phyloP scores from a whole-genome alignment of 2,888 invertebrate species.

The Heliconius charithonia region DNA sequence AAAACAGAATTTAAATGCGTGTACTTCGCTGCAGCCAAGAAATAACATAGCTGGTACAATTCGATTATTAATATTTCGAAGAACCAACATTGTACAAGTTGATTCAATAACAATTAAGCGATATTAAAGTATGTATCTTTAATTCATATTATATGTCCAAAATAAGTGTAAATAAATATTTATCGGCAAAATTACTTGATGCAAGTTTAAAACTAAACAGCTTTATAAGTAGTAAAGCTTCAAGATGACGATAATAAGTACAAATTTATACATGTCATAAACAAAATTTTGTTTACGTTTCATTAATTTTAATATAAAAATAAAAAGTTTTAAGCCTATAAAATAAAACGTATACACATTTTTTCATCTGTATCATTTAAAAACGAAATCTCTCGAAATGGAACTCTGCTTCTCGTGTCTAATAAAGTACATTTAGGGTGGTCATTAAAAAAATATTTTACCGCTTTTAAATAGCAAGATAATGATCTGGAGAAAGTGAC shows the following conservation, averaged over 20 bases:
- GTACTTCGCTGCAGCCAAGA: conserved; percentile 63
- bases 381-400: conserved; percentile 56
- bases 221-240: too few species aligned
- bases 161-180: neutral
- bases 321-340: conserved; percentile 66
- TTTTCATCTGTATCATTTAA: conserved; percentile 72
- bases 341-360: conserved; percentile 73
- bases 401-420: conserved; percentile 63
- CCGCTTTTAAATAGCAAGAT: conserved; percentile 81
- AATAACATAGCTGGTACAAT: conserved; percentile 54
- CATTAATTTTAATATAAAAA: conserved; percentile 77
- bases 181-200: neutral
- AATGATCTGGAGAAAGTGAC: conserved; percentile 80
- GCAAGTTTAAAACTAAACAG: neutral
- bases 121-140: too few species aligned
- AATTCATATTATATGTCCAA: neutral
- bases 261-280: conserved; percentile 65
- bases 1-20: conserved; percentile 57
- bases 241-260: too few species aligned
- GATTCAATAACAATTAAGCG: conserved; percentile 44
- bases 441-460: conserved; percentile 81
- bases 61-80: conserved; percentile 49
- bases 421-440: conserved; percentile 74
- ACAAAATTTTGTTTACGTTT: conserved; percentile 73
- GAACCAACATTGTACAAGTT: conserved; percentile 54